These are phyloP conservation scores for Echinarachnius parma DNA, from an alignment of 53 echinoderm and acorn worm species.

Conservation along the genomic window DNA sequence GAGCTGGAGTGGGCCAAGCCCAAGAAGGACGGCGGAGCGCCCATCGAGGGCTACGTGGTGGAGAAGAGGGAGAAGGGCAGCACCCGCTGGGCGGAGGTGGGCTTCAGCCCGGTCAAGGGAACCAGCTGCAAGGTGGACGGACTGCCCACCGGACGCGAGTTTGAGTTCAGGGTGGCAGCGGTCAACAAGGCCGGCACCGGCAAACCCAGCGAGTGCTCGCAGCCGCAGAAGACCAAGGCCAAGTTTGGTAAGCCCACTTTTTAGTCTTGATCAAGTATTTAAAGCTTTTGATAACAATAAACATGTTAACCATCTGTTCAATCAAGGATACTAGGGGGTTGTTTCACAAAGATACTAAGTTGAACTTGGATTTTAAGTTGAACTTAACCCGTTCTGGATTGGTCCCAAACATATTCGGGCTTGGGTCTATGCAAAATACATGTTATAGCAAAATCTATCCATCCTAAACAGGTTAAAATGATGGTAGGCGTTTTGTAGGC, in stretches of 20 bases:
- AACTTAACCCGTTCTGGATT: too few species aligned
- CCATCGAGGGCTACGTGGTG: slow-evolving; percentile 84
- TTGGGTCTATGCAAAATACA: too few species aligned
- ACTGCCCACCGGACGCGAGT: slow-evolving; percentile 60
- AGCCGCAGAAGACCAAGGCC: slow-evolving; percentile 80
- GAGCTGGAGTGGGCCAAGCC: slow-evolving; percentile 84
- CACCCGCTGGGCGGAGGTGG: slow-evolving; percentile 70
- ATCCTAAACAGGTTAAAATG: too few species aligned
- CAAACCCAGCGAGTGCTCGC: slow-evolving; percentile 76
- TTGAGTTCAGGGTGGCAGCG: slow-evolving; percentile 88
- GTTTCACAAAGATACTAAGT: too few species aligned
- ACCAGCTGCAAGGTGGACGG: slow-evolving; percentile 71
- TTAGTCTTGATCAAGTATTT: too few species aligned
- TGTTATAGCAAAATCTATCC: too few species aligned
- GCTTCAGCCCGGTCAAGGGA: slow-evolving; percentile 63
- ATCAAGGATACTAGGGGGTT: too few species aligned
- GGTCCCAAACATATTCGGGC: too few species aligned
- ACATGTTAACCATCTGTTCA: too few species aligned
- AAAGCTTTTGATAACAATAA: too few species aligned
- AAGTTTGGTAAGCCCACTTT: slow-evolving; percentile 82
- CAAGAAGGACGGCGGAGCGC: slow-evolving; percentile 87
- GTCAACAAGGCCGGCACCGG: slow-evolving; percentile 89
- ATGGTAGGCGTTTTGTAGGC: too few species aligned
- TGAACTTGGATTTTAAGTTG: too few species aligned
- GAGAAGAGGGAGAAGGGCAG: slow-evolving; percentile 76